Conservation (phyloP, 2,113 vertebrate genomes). For the Corythaixoides concolor region DNA sequence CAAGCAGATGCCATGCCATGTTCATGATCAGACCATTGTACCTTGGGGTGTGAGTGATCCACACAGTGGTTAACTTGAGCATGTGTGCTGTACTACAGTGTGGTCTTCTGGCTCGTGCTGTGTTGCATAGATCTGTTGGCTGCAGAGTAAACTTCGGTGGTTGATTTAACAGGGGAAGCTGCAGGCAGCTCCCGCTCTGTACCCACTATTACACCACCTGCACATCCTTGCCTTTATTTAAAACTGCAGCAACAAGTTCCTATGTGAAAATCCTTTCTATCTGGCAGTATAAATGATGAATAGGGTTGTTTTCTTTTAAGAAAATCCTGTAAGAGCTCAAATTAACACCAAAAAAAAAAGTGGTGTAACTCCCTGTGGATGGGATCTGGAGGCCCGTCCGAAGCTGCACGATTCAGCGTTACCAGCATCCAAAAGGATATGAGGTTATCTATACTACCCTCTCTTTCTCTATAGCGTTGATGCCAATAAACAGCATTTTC, state of each 20-base stretch:
- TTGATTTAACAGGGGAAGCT: rapidly evolving
- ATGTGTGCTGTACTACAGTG: rapidly evolving
- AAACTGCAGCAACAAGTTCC: neutral
- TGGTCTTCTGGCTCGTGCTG: rapidly evolving
- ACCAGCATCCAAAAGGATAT: neutral
- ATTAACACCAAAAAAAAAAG: neutral
- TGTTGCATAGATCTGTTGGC: neutral
- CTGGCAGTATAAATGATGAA: neutral
- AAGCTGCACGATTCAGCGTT: rapidly evolving
- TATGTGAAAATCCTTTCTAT: neutral
- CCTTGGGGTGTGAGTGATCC: neutral
- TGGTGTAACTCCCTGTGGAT: rapidly evolving
- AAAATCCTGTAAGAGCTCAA: neutral
- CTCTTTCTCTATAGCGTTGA: neutral
- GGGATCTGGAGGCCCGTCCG: neutral
- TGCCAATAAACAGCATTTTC: neutral
- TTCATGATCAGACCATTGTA: neutral
- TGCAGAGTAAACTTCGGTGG: neutral
- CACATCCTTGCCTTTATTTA: neutral
- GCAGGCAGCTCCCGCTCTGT: neutral
- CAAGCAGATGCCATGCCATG: rapidly evolving
- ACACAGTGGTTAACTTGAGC: neutral
- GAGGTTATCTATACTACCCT: neutral
- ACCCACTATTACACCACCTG: rapidly evolving
- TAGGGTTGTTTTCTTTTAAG: neutral